Percentiles rank a stretch among this genome's conserved stretches.
phyloP scores from a whole-genome alignment of 2,888 invertebrate species.

The Spicauda simplicius region DNA sequence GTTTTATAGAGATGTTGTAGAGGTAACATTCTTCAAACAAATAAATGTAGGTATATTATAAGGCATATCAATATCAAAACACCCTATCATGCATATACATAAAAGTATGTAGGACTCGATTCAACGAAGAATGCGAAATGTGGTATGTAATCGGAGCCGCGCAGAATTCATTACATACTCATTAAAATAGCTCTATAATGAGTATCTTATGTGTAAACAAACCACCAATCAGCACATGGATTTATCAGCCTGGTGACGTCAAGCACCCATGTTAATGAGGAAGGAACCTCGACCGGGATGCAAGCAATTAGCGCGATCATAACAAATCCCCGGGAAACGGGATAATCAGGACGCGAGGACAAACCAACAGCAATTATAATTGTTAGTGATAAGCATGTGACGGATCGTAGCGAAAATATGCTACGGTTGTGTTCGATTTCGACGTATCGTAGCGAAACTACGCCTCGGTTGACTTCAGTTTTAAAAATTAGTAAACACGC shows the following conservation, averaged over 20 bases:
- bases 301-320: slow-evolving; percentile 79
- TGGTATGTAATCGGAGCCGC: too few species aligned
- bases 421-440: background rate
- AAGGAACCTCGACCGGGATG: slow-evolving; percentile 82
- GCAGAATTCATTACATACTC: too few species aligned
- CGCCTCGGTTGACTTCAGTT: background rate
- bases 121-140: too few species aligned
- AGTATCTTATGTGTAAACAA: slow-evolving; percentile 2
- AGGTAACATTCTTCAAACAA: too few species aligned
- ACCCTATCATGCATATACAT: too few species aligned
- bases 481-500: too few species aligned
- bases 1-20: too few species aligned
- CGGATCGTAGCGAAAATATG: slow-evolving; percentile 1
- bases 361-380: slow-evolving; percentile 46
- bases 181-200: too few species aligned
- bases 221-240: slow-evolving; percentile 29
- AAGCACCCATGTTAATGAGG: slow-evolving; percentile 70
- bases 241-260: slow-evolving; percentile 49
- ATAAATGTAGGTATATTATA: too few species aligned
- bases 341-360: slow-evolving; percentile 48
- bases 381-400: slow-evolving; percentile 33
- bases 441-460: slow-evolving; percentile 2
- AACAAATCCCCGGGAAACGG: slow-evolving; percentile 66
- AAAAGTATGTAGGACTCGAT: too few species aligned
- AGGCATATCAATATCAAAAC: too few species aligned